Evolutionary conservation across 2,113 vertebrate species (phyloP).

Genomic region (Pygoscelis antarcticus): DNA sequence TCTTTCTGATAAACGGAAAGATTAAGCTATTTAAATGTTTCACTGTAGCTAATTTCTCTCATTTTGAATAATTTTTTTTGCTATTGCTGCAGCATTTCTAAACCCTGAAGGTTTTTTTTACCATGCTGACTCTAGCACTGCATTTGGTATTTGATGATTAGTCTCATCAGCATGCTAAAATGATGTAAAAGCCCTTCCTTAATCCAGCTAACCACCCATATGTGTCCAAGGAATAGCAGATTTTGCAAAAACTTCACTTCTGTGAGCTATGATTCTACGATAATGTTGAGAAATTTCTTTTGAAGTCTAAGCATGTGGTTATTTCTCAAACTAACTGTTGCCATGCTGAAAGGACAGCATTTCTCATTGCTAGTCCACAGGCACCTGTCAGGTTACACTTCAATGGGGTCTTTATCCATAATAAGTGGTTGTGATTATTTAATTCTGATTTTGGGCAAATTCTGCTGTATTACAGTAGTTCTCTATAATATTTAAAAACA

Average conservation of each 20-base stretch:
- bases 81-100: background rate
- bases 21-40: background rate
- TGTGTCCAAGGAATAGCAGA: background rate
- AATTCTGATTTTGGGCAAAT: background rate
- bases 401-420: background rate
- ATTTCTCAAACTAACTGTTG: background rate
- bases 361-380: background rate
- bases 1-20: background rate
- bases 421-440: background rate
- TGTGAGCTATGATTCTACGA: background rate
- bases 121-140: background rate
- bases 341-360: background rate
- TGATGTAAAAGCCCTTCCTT: background rate
- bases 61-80: background rate
- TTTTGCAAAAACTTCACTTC: background rate
- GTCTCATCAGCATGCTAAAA: background rate
- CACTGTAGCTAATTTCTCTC: background rate
- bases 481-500: background rate
- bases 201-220: background rate
- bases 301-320: background rate
- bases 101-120: background rate
- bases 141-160: background rate
- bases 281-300: background rate
- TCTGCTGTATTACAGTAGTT: background rate
- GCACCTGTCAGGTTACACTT: background rate